Conservation (phyloP, 2,797 vertebrate species). For the Notamacropus eugenii region DNA sequence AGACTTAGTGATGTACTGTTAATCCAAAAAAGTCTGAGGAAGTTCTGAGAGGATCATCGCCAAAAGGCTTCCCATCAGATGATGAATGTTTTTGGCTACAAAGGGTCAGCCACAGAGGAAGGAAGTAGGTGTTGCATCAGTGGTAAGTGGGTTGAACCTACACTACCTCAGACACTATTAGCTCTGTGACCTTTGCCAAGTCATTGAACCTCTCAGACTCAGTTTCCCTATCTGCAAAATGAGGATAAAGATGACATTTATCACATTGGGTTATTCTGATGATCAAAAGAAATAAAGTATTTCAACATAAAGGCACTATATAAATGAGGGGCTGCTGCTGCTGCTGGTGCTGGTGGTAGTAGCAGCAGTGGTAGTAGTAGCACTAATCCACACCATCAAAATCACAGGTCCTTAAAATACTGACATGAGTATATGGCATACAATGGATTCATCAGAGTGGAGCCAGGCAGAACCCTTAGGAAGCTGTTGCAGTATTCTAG, state of each 20-base stretch:
- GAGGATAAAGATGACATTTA: background rate
- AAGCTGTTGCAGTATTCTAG: background rate
- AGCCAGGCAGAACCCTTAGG: background rate
- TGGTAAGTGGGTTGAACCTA: background rate
- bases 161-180: background rate
- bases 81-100: background rate
- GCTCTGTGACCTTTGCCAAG: background rate
- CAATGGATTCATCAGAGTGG: background rate
- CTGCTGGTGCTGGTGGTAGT: background rate
- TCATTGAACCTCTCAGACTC: background rate
- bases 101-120: background rate
- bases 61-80: background rate
- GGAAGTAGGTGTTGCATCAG: background rate
- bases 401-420: background rate
- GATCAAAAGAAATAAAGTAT: background rate
- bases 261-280: background rate
- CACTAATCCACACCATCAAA: background rate
- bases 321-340: background rate
- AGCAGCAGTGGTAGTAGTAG: no score
- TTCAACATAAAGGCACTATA: background rate
- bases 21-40: background rate
- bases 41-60: background rate
- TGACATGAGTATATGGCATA: background rate
- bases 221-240: background rate
- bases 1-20: background rate